phyloP scores from a whole-genome alignment of 2,113 vertebrate genomes.

The Clarias gariepinus region DNA sequence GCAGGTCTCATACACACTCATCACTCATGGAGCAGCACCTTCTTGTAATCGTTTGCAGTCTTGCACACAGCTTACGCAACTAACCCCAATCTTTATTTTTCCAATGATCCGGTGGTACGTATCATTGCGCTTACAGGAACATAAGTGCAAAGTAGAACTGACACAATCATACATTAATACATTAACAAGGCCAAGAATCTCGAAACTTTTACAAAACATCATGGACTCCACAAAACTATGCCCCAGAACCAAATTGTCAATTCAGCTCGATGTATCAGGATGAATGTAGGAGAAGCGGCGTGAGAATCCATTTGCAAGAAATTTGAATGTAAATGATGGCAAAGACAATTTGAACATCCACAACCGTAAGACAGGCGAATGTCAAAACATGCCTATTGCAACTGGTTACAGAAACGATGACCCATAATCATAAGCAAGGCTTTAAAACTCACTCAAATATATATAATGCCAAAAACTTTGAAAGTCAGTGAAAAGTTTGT shows the following conservation, averaged over 20 bases:
- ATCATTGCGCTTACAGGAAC: not conserved
- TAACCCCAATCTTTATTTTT: not conserved
- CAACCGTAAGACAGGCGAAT: not conserved
- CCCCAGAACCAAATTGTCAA: not conserved
- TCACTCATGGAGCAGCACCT: conserved; percentile 16
- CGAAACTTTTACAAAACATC: not conserved
- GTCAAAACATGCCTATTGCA: not conserved
- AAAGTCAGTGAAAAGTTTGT: not conserved
- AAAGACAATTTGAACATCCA: not conserved
- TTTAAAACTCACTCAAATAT: not conserved
- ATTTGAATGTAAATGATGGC: not conserved
- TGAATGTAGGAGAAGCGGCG: not conserved
- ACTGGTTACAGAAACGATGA: not conserved
- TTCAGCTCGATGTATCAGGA: not conserved
- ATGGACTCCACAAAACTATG: not conserved
- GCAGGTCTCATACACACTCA: conserved; percentile 6
- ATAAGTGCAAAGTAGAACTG: not conserved
- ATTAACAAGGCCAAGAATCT: not conserved
- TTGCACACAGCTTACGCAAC: conserved; percentile 16
- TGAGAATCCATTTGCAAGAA: not conserved
- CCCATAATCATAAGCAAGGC: not conserved
- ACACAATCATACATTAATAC: not conserved
- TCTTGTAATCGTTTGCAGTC: conserved; percentile 43
- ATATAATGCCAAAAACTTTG: not conserved
- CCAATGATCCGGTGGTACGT: not conserved